Evolutionary conservation across 92 coral and sea anemone genomes (phyloP).

Genomic region (Palythoa heliodiscus): DNA sequence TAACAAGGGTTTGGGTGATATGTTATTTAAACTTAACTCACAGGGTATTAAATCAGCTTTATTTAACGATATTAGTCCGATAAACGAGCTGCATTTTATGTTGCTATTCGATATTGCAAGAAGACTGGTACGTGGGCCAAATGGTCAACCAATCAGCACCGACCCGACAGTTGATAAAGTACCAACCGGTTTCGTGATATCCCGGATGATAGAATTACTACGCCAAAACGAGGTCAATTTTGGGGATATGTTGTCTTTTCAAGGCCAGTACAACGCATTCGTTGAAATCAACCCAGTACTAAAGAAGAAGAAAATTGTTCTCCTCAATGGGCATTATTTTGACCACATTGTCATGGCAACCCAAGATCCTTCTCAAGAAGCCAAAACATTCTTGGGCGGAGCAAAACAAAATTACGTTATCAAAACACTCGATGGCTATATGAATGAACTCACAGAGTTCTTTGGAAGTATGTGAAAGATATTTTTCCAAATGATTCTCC

Average conservation of each 20-base stretch:
- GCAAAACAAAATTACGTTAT: conserved; percentile 70
- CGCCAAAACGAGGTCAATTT: conserved; percentile 69
- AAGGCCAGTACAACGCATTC: conserved; percentile 69
- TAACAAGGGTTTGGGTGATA: conserved; percentile 82
- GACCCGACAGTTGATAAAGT: conserved; percentile 79
- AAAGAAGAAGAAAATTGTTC: conserved; percentile 66
- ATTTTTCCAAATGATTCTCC: neutral
- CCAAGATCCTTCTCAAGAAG: conserved; percentile 42
- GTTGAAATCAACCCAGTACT: conserved; percentile 68
- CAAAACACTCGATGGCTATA: conserved; percentile 69
- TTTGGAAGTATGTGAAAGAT: conserved; percentile 54
- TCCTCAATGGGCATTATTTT: conserved; percentile 67
- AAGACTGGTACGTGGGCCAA: conserved; percentile 83
- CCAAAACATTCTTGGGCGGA: conserved; percentile 62
- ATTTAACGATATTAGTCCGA: conserved; percentile 81
- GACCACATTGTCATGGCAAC: conserved; percentile 61
- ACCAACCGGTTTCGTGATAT: conserved; percentile 73
- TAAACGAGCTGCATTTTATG: conserved; percentile 88
- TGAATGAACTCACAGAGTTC: conserved; percentile 67
- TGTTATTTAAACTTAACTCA: conserved; percentile 74
- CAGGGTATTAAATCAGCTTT: conserved; percentile 80
- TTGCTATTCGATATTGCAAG: conserved; percentile 76
- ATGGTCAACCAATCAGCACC: conserved; percentile 66
- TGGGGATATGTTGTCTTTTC: conserved; percentile 65
- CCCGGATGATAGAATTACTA: conserved; percentile 69